phyloP scores from a whole-genome alignment of 1,140 invertebrate species.

The Dendrolimus punctatus region DNA sequence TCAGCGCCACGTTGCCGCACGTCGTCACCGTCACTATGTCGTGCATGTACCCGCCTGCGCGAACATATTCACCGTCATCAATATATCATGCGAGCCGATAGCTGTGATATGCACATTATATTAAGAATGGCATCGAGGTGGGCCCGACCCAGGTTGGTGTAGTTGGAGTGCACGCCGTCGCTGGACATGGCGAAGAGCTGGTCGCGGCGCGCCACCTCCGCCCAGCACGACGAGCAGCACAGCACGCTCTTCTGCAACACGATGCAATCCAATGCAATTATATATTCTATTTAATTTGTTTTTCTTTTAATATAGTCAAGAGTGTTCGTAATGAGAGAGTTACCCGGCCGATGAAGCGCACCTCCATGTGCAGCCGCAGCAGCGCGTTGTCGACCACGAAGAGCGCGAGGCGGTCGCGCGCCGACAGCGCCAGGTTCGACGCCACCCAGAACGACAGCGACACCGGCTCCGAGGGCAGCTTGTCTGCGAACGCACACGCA shows the following conservation, averaged over 20 bases:
- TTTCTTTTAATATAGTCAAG: too few species aligned
- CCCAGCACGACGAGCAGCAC: conserved; percentile 46
- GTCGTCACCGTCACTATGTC: conserved; percentile 82
- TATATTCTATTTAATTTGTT: too few species aligned
- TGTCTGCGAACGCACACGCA: conserved; percentile 23
- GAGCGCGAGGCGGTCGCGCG: conserved; percentile 74
- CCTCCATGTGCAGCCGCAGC: conserved; percentile 75
- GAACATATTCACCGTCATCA: too few species aligned
- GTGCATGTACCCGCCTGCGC: conserved; percentile 81
- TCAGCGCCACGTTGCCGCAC: conserved; percentile 70
- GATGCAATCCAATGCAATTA: too few species aligned
- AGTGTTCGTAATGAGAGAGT: too few species aligned
- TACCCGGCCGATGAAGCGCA: conserved; percentile 33
- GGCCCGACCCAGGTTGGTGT: conserved; percentile 76
- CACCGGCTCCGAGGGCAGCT: conserved; percentile 76
- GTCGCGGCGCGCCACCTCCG: conserved; percentile 46
- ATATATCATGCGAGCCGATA: too few species aligned
- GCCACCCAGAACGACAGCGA: conserved; percentile 87
- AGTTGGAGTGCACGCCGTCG: conserved; percentile 85
- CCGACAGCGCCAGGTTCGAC: conserved; percentile 79
- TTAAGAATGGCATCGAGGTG: background rate
- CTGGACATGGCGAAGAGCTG: conserved; percentile 85
- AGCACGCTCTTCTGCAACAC: conserved; percentile 36
- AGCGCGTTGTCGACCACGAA: conserved; percentile 78
- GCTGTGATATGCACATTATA: too few species aligned